Evolutionary conservation across 2,888 invertebrate genomes (phyloP), one percentile per base, ranked within the genome.

Genomic region (Andrena trimmerana): DNA sequence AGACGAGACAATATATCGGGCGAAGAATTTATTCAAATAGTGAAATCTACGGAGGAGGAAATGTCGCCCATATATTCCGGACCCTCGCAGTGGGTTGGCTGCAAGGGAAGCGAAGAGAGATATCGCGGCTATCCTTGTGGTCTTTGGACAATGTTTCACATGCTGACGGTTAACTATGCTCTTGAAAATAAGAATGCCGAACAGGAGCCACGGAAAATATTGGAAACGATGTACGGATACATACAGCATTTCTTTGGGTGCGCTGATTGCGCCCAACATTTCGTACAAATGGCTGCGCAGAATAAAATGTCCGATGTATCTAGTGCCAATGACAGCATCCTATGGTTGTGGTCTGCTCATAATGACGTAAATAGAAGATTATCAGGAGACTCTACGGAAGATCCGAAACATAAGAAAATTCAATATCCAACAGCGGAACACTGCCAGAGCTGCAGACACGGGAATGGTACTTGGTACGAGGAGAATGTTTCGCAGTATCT

Each of bases 261-360:
- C 93, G 95, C 96, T 2, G 97, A 98, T 80, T 99, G 99, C 93
- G 96, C 97, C 1, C 94, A 96, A 90, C 98, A 99, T 95, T 99
- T 99, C 93, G 95, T 97, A 92, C 95, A 96, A 81, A 98, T 99
- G 98, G 97, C 98, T 42, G 94, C 94, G 1, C 95, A 95, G 78
- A 96, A 96, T 79, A 96, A 97, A 91, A 95, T 97, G 82, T 95
- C 96, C 91, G 96, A 96, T 88, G 97, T 98, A 0, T 95, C 95
- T 20, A 96, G 96, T 70, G 96, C 96, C 88, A 96, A 97, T 76
- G 97, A 98, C 81, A 96, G 97, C 20, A 96, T 99, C 0, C 94
- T 99, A 57, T 99, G 99, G 99, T 94, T 99, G 31, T 99, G 99
- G 99, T 95, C 95, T 90, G 97, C 98, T 0, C 99, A 99, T 93